Evolutionary conservation across 1,140 invertebrate genomes (phyloP).

Genomic region (Magallana ariakensis): DNA sequence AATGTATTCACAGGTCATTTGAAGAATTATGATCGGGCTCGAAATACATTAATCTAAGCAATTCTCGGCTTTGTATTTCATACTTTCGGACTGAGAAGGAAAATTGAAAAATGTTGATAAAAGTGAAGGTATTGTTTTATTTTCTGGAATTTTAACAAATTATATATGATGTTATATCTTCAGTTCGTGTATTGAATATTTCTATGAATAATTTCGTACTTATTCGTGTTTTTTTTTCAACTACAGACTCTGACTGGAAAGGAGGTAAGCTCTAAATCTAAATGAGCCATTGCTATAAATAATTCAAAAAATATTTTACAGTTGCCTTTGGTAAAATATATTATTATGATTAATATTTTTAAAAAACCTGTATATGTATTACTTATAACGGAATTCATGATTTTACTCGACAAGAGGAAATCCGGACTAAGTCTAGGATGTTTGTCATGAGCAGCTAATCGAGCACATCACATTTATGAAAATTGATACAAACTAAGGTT

Average conservation of each 20-base stretch:
- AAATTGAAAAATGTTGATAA: neutral
- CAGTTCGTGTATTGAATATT: neutral
- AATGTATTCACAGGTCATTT: no score
- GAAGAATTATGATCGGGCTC: no score
- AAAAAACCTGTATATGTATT: no score
- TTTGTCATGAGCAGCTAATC: no score
- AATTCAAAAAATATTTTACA: neutral
- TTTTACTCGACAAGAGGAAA: no score
- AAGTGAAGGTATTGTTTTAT: neutral
- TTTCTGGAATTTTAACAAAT: neutral
- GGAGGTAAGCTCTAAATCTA: constrained; percentile 60
- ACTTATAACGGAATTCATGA: no score
- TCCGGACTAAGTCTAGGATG: no score
- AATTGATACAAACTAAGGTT: no score
- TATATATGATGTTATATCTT: neutral
- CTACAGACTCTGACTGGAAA: constrained; percentile 72
- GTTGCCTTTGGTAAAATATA: neutral
- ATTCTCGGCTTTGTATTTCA: neutral
- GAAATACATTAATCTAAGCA: no score
- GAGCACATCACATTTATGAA: no score
- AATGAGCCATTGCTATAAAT: neutral
- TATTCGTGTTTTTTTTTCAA: neutral
- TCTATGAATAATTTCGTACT: neutral
- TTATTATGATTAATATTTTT: no score
- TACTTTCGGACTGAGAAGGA: neutral